A percentile compares a stretch with the other conserved stretches of the same genome.
phyloP scores from a whole-genome alignment of 2,113 vertebrate genomes.

The Aegithalos caudatus region DNA sequence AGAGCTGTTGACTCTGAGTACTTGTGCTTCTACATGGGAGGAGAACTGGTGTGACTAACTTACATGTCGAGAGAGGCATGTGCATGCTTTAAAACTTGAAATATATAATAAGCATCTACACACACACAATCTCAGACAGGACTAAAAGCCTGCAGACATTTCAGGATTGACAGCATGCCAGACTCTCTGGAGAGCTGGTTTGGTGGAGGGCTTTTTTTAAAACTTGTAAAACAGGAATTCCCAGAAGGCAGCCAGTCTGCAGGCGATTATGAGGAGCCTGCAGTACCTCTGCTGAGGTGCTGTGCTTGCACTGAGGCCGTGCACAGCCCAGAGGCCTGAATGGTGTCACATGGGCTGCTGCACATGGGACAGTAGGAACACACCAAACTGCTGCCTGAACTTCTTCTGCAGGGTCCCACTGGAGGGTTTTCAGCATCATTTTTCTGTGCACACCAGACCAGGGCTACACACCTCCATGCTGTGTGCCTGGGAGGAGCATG shows the following conservation, averaged over 20 bases:
- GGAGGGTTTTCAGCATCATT: neutral
- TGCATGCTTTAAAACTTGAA: neutral
- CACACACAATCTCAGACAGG: neutral
- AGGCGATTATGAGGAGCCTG: neutral
- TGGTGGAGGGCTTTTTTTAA: neutral
- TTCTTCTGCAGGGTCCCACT: neutral
- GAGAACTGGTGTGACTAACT: neutral
- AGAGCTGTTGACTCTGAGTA: neutral
- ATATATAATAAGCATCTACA: neutral
- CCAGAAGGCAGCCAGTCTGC: neutral
- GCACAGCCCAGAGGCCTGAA: fast-evolving
- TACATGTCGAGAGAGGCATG: neutral
- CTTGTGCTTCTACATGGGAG: neutral
- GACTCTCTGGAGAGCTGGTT: neutral
- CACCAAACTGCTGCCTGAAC: neutral
- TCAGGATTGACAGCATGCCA: neutral
- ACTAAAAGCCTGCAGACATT: neutral
- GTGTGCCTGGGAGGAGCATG: neutral
- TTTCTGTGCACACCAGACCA: neutral
- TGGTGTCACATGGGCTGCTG: neutral
- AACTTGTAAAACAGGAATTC: conserved; percentile 42
- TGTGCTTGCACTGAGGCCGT: fast-evolving
- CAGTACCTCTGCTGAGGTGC: neutral
- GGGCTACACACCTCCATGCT: neutral
- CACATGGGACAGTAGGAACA: neutral